Evolutionary conservation across 2,888 invertebrate species (phyloP), one percentile per base, ranked within the genome.

Genomic region (Conistra vaccinii): DNA sequence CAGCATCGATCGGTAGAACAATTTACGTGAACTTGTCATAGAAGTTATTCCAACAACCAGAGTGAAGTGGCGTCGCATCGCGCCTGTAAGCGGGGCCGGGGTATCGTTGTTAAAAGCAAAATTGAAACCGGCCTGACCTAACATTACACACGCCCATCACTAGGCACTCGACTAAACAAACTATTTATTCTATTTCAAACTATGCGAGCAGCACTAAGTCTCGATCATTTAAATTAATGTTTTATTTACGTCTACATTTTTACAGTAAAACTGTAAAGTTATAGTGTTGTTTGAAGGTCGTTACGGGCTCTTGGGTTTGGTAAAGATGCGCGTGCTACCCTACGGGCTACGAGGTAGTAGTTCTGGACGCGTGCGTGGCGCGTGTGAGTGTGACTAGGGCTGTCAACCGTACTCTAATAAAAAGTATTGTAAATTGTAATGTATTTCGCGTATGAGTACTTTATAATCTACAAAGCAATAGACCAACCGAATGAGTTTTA

Each of bases 211-310:
- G 66, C 80, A 86, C 81, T 87, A 87, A 87, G 82, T 88, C 87
- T 87, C 80, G 79, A 88, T 85, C 87, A 83, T 75, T 85, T 74
- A 84, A 88, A 87, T 87, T 88, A 87, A 87, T 88, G 87, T 78
- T 87, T 88, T 87, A 87, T 87, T 87, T 87, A 87, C 82, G 84
- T 88, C 84, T 87, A 84, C 80, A 87, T 88, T 87, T 87, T 85
- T 85, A 69, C 69, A 71, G 79, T 78, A 78, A 80, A 83, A 76
- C 71, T 73, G 72, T 80, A 76, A 75, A 86, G 74, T 78, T 85
- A 76, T 82, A 53, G 71, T 65, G 69, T 78, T 80, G 61, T 78
- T 71, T 80, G 77, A 73, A 87, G 87, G 89, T 85, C 85, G 84
- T 83, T 83, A 80, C 87, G 83, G 80, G 80, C 71, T 87, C 68